Conservation (phyloP, 2,797 vertebrate species). For the Protonibea diacanthus region DNA sequence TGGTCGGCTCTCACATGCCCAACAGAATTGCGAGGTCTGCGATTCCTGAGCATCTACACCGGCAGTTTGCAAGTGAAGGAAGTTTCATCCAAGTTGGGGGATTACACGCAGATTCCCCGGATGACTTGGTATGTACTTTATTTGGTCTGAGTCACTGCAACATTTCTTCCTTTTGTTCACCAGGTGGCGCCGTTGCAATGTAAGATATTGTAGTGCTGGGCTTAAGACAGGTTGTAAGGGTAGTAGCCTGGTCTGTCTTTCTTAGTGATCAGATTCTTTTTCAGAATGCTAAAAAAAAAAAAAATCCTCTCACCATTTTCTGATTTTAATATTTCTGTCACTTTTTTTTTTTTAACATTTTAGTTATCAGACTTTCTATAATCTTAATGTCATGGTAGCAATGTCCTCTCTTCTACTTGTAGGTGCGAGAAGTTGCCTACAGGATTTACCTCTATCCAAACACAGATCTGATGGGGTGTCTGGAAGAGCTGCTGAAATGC, state of each 20-base stretch:
- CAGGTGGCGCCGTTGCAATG: slow-evolving; percentile 58
- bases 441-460: slow-evolving; percentile 95
- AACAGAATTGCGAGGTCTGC: slow-evolving; percentile 90
- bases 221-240: background rate
- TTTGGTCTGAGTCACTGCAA: background rate
- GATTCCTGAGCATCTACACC: slow-evolving; percentile 89
- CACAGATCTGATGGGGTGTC: slow-evolving; percentile 84
- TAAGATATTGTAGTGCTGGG: background rate
- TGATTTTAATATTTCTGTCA: background rate
- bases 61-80: slow-evolving; percentile 89
- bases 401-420: slow-evolving; percentile 16
- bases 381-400: background rate
- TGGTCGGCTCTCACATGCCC: slow-evolving; percentile 90
- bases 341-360: too few relatives aligned
- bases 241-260: background rate
- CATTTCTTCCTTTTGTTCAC: slow-evolving; percentile 37
- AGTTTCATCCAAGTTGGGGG: slow-evolving; percentile 89
- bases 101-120: slow-evolving; percentile 90
- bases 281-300: background rate
- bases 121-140: slow-evolving; percentile 89
- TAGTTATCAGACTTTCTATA: background rate
- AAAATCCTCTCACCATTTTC: too few relatives aligned
- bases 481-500: slow-evolving; percentile 91
- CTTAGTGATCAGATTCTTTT: background rate
- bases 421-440: slow-evolving; percentile 97